Percentiles rank a stretch among this genome's conserved stretches.
These are phyloP conservation scores for Pseudopipra pipra DNA, from an alignment of 2,113 vertebrate genomes.

Conservation along the genomic window DNA sequence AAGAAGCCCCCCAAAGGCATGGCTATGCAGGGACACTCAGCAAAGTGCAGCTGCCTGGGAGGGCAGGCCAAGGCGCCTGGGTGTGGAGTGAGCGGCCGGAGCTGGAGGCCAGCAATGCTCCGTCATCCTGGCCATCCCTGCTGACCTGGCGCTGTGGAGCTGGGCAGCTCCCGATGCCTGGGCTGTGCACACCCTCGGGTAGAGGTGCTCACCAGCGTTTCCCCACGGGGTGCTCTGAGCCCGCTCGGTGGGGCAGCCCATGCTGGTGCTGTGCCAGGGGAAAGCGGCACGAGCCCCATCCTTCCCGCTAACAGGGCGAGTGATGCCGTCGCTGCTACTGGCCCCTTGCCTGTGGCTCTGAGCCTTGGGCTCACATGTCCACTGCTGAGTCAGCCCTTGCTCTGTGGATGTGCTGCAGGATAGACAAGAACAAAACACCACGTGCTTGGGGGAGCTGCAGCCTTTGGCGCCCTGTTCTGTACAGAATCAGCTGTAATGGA, in stretches of 20 bases:
- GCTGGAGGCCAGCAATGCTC: not conserved
- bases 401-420: not conserved
- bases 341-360: not conserved
- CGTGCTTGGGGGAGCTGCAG: not conserved
- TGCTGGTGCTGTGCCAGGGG: not conserved
- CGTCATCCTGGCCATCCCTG: accelerated
- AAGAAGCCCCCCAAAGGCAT: not conserved
- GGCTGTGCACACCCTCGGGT: accelerated
- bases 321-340: accelerated
- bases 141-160: not conserved
- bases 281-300: not conserved
- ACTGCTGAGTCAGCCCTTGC: conserved; percentile 11
- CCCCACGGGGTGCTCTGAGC: not conserved
- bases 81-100: not conserved
- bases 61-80: not conserved
- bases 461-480: not conserved
- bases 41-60: not conserved
- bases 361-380: not conserved
- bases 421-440: not conserved
- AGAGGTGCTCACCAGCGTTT: not conserved
- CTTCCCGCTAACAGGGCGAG: not conserved
- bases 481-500: not conserved
- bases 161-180: not conserved
- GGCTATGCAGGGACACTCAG: not conserved
- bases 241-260: accelerated